Conservation (phyloP, 1,140 invertebrate species). For the Hetaerina americana region DNA sequence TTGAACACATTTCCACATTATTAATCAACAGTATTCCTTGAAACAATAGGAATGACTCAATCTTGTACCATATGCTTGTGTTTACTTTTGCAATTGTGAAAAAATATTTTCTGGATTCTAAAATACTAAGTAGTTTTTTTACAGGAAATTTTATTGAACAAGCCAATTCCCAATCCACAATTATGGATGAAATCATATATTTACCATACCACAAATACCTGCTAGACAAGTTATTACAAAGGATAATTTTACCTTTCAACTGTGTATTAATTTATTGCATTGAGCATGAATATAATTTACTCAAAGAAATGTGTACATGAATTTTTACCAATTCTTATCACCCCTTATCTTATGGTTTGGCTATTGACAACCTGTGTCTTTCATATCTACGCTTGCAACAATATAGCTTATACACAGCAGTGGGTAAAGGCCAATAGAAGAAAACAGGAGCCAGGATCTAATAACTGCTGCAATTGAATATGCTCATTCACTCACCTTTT, state of each 20-base stretch:
- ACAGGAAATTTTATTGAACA: neutral
- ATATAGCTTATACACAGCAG: too few relatives aligned
- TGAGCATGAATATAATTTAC: neutral
- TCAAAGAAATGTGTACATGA: neutral
- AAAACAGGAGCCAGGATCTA: too few relatives aligned
- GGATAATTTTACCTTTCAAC: neutral
- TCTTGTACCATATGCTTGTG: neutral
- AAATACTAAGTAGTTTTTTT: neutral
- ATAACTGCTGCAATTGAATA: too few relatives aligned
- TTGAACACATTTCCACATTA: neutral
- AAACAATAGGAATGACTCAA: neutral
- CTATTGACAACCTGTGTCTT: too few relatives aligned
- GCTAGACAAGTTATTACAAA: neutral
- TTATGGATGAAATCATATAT: neutral
- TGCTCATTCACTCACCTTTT: too few relatives aligned
- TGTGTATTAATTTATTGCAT: neutral
- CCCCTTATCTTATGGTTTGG: too few relatives aligned
- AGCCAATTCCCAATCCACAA: neutral
- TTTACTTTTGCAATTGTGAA: neutral
- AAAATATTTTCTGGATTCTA: neutral
- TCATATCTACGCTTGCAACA: too few relatives aligned
- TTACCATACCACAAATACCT: too few relatives aligned
- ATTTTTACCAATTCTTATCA: too few relatives aligned
- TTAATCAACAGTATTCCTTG: too few relatives aligned
- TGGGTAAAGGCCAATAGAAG: too few relatives aligned